These are phyloP conservation scores for Merops nubicus DNA, from an alignment of 2,113 vertebrate genomes.

Conservation along the genomic window DNA sequence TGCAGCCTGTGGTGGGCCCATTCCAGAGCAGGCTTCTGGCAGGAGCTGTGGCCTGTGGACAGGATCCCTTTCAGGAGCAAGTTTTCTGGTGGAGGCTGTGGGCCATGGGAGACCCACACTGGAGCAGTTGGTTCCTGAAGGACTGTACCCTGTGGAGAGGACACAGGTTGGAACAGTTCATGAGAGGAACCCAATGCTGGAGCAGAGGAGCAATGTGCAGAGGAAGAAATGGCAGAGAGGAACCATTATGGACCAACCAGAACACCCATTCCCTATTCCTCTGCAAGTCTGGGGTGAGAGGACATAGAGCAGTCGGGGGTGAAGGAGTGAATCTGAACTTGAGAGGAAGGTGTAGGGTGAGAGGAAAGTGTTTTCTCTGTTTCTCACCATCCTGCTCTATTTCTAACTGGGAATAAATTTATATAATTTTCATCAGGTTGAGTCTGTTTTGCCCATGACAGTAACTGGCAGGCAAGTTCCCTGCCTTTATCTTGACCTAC, in stretches of 20 bases:
- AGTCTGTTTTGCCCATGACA: not conserved
- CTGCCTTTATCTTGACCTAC: not conserved
- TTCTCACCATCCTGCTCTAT: not conserved
- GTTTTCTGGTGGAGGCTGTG: not conserved
- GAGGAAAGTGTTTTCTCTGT: not conserved
- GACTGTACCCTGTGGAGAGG: not conserved
- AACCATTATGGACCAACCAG: accelerated
- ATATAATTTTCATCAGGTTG: not conserved
- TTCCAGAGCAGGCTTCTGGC: not conserved
- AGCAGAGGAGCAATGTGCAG: not conserved
- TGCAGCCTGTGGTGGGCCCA: not conserved
- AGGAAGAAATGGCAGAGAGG: not conserved
- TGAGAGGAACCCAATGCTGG: accelerated
- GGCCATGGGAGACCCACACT: not conserved
- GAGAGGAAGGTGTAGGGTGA: not conserved
- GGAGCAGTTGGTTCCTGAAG: not conserved
- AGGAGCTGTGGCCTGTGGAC: not conserved
- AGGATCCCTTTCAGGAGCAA: not conserved
- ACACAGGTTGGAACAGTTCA: accelerated
- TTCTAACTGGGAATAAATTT: not conserved
- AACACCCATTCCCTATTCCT: not conserved
- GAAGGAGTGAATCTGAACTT: not conserved
- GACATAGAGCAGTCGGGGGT: not conserved
- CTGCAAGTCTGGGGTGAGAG: not conserved
- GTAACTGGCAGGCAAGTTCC: not conserved